phyloP scores from a whole-genome alignment of 2,888 invertebrate genomes.

The Drosophila meridiana region DNA sequence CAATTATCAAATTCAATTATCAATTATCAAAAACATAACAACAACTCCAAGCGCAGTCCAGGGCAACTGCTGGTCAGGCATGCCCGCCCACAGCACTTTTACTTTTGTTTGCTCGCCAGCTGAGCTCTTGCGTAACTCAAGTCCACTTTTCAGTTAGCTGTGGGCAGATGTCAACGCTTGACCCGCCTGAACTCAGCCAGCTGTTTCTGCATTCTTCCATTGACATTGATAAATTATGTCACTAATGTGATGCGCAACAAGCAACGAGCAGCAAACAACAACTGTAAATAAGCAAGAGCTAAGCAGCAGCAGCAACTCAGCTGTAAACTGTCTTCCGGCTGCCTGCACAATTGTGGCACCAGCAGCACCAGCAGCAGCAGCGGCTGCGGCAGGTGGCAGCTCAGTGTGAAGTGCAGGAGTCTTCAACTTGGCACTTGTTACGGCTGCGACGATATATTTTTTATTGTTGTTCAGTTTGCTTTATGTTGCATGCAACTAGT shows the following conservation, averaged over 20 bases:
- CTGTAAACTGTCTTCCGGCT: slow-evolving; percentile 78
- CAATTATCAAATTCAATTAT: too few species aligned
- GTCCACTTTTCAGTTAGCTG: not conserved
- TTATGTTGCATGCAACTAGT: slow-evolving; percentile 55
- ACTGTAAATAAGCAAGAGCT: slow-evolving; percentile 17
- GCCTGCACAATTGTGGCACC: slow-evolving; percentile 36
- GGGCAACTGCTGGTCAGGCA: not conserved
- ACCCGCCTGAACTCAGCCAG: slow-evolving; percentile 42
- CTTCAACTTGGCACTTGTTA: slow-evolving; percentile 73
- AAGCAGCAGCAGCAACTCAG: slow-evolving; percentile 47
- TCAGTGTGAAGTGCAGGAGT: slow-evolving; percentile 48
- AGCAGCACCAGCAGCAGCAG: not conserved
- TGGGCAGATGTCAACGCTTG: slow-evolving; percentile 50
- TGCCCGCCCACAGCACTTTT: not conserved
- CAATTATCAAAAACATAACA: not conserved
- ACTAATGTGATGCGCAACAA: slow-evolving; percentile 37
- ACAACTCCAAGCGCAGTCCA: too few species aligned
- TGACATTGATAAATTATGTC: slow-evolving; percentile 79
- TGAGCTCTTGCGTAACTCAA: slow-evolving; percentile 13
- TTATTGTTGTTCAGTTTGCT: slow-evolving; percentile 51
- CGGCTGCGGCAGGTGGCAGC: slow-evolving; percentile 14
- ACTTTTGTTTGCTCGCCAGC: not conserved
- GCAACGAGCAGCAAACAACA: slow-evolving; percentile 10
- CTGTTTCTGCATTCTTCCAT: slow-evolving; percentile 18
- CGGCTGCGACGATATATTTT: slow-evolving; percentile 34